Evolutionary conservation across 2,888 invertebrate species (phyloP), one percentile per base, ranked within the genome.

Genomic region (Tipula helvola): DNA sequence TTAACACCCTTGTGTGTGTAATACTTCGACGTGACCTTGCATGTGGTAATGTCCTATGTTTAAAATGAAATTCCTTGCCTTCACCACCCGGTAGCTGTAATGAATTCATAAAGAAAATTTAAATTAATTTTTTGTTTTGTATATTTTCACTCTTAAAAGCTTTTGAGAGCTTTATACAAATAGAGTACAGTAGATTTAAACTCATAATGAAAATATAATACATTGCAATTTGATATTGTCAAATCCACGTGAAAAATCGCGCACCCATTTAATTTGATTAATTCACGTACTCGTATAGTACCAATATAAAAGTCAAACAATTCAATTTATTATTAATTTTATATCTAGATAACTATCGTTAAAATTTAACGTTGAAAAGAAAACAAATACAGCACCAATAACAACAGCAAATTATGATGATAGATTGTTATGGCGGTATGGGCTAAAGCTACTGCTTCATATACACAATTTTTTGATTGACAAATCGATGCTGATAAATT

Each of bases 21-120:
- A 99, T 93, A 90, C 98, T 98, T 88, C 99, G 93, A 90, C 96
- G 96, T 87, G 95, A 94, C 87, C 99, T 94, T 47, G 97, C 97
- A 89, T 96, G 96, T 5, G 98, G 97, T 88, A 99, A 92, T n/a
- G 96, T 97, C 88, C 95, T 95, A 91, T 98, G 98, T 87, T 97
- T 93, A 92, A 99, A 99, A 91, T 99, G 98, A 93, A 96, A 99
- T 92, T 98, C 98, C 88, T 94, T 95, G 89, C 95, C 94, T 86
- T 97, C 97, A 87, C 91, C 90, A 87, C 97, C 97, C 89, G 98
- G 93, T 87, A 99, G 93, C 99, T 99, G 93, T 12, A 91, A 92
- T 89, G 90, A 88, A 88, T 28, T 71, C 28, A 71, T 71, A 28
- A 71, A 39, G 7, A 3, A 39, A 18, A 28, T 10, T 28, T 10